Evolutionary conservation across 2,113 vertebrate genomes (phyloP).

Genomic region (Origma solitaria): DNA sequence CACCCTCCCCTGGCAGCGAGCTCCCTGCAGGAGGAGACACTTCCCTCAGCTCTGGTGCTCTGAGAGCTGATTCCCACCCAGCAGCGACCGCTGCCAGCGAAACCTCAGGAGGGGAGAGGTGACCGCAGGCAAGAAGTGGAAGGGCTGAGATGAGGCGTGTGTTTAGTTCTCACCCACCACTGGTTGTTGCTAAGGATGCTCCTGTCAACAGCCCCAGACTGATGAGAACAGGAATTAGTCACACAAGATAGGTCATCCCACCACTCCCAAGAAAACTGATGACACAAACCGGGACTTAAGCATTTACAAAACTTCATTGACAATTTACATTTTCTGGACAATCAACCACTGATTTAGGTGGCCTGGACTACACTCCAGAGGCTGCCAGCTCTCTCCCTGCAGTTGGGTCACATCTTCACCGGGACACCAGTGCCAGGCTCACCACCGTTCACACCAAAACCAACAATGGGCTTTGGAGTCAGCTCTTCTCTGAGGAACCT

Average conservation of each 20-base stretch:
- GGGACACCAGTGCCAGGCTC: background rate
- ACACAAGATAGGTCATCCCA: background rate
- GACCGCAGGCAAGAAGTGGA: background rate
- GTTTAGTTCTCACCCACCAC: background rate
- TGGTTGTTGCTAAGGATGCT: background rate
- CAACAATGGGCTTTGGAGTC: background rate
- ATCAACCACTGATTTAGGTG: background rate
- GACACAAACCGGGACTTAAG: background rate
- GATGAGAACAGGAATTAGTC: background rate
- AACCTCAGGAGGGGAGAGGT: background rate
- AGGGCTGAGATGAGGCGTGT: background rate
- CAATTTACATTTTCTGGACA: background rate
- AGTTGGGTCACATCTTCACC: background rate
- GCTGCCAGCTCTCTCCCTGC: background rate
- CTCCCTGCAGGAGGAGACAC: background rate
- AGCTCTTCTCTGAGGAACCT: background rate
- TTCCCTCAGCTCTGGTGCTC: background rate
- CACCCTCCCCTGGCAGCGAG: background rate
- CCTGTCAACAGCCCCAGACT: background rate
- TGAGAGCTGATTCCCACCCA: background rate
- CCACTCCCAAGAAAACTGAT: background rate
- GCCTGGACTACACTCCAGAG: background rate
- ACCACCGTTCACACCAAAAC: fast-evolving
- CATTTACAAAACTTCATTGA: background rate
- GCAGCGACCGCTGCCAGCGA: background rate